Percentiles rank a stretch among this genome's conserved stretches.
phyloP scores from a whole-genome alignment of 2,888 invertebrate genomes.

The Drosophila mercatorum region DNA sequence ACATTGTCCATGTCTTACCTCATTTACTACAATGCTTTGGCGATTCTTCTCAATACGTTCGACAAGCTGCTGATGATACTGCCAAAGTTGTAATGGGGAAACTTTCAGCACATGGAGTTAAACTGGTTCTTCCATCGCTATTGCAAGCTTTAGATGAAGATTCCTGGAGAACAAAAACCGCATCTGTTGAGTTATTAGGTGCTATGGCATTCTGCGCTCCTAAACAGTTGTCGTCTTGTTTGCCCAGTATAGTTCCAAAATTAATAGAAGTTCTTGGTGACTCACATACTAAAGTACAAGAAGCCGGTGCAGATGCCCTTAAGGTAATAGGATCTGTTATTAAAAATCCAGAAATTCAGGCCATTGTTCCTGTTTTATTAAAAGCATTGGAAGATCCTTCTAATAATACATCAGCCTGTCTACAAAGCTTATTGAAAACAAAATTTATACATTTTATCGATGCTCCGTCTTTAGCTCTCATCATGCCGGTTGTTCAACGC shows the following conservation, averaged over 20 bases:
- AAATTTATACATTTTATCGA: constrained; percentile 99
- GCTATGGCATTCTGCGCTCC: constrained; percentile 99
- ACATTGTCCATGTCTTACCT: constrained; percentile 98
- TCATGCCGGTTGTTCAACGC: constrained; percentile 99
- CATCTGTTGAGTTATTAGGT: constrained; percentile 97
- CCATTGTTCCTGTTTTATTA: constrained; percentile 93
- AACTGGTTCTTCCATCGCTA: constrained; percentile 96
- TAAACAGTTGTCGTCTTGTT: constrained; percentile 98
- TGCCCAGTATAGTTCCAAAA: constrained; percentile 99
- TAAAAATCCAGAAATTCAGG: constrained; percentile 98
- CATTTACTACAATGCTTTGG: constrained; percentile 98
- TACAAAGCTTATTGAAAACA: constrained; percentile 97
- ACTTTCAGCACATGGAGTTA: constrained; percentile 98
- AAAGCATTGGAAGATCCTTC: constrained; percentile 98
- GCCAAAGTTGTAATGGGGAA: constrained; percentile 98
- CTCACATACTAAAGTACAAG: constrained; percentile 98
- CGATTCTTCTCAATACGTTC: constrained; percentile 96
- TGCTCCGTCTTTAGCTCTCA: constrained; percentile 98
- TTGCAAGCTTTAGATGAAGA: constrained; percentile 97
- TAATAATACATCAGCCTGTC: constrained; percentile 95
- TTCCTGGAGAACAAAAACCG: constrained; percentile 99
- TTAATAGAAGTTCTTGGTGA: constrained; percentile 98
- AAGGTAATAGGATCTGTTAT: constrained; percentile 99
- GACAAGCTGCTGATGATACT: constrained; percentile 98
- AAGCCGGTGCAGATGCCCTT: constrained; percentile 97